These are phyloP conservation scores for Phorcus lineatus DNA, from an alignment of 2,888 invertebrate species.

Conservation along the genomic window DNA sequence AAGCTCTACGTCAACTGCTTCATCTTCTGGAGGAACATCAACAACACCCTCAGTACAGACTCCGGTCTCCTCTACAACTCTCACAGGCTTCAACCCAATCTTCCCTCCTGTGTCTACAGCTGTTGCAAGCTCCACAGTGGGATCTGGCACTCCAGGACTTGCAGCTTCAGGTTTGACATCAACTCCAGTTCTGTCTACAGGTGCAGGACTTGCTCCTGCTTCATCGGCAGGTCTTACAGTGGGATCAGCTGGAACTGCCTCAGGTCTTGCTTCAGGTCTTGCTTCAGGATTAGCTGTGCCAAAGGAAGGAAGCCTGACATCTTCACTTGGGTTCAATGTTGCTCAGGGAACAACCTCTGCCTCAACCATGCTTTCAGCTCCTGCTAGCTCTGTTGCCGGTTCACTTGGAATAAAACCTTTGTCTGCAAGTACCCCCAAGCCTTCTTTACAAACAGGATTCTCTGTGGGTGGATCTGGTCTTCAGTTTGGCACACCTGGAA, in stretches of 20 bases:
- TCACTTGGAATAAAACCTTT: not conserved
- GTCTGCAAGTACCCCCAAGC: constrained; percentile 7
- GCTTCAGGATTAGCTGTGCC: too few relatives aligned
- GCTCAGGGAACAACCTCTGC: not conserved
- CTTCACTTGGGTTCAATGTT: not conserved
- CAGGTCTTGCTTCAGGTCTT: not conserved
- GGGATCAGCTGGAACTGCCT: too few relatives aligned
- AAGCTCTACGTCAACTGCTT: not conserved
- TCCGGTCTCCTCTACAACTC: constrained; percentile 16
- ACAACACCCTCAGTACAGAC: not conserved
- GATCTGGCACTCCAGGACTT: not conserved
- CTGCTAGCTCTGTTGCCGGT: not conserved
- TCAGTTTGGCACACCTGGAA: not conserved
- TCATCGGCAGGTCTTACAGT: not conserved
- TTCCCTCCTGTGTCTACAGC: constrained; percentile 24
- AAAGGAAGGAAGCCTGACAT: too few relatives aligned
- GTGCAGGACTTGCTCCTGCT: not conserved
- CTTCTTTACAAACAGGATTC: not conserved
- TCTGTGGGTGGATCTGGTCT: not conserved
- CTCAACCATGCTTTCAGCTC: not conserved
- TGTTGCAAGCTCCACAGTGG: constrained; percentile 5
- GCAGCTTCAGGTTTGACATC: not conserved
- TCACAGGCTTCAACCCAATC: constrained; percentile 22
- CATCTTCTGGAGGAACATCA: not conserved
- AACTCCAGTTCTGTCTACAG: not conserved